These are phyloP conservation scores for Pristionchus entomophagus DNA, from an alignment of 2,888 invertebrate genomes.

Conservation along the genomic window DNA sequence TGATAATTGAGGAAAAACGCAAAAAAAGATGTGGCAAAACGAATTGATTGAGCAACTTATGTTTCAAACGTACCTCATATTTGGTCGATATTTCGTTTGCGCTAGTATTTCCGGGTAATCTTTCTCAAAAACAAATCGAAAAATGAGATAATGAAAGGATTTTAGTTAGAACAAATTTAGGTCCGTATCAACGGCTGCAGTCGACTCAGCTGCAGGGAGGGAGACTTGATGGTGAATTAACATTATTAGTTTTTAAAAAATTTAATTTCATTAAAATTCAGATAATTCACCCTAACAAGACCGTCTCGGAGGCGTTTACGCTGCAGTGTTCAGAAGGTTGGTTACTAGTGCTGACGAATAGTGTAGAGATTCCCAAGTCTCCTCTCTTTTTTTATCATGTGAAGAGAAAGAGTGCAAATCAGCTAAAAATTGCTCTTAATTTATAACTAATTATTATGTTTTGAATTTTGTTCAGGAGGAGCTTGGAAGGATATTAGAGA, in stretches of 20 bases:
- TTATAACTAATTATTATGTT: too few species aligned
- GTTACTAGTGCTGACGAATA: too few species aligned
- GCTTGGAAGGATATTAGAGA: too few species aligned
- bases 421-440: background rate
- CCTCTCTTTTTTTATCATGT: too few species aligned
- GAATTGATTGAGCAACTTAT: background rate
- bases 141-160: background rate
- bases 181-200: background rate
- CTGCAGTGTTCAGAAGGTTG: conserved; percentile 27
- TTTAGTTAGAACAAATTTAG: background rate
- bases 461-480: too few species aligned
- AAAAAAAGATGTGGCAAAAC: background rate
- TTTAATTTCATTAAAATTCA: background rate
- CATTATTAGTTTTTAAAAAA: background rate
- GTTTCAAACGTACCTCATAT: background rate
- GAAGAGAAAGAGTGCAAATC: too few species aligned
- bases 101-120: too few species aligned
- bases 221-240: background rate
- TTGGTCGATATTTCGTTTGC: background rate
- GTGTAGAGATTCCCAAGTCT: too few species aligned
- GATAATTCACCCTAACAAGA: conserved; percentile 22
- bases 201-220: conserved; percentile 11
- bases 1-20: too few species aligned
- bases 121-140: too few species aligned
- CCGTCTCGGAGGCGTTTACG: background rate